These are phyloP conservation scores for Atta texana DNA, from an alignment of 1,140 invertebrate species.

Conservation along the genomic window DNA sequence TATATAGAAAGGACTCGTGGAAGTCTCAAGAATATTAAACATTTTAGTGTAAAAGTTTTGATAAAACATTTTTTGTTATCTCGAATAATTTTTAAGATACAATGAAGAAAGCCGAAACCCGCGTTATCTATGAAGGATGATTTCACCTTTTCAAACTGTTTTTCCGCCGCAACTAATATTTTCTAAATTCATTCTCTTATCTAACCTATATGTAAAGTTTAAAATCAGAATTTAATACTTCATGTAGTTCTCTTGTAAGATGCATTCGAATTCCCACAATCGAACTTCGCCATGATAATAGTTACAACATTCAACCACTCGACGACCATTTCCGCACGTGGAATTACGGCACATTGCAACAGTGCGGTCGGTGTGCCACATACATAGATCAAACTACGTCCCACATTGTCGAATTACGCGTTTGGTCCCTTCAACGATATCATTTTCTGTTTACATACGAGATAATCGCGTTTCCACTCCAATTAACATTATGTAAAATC, in stretches of 20 bases:
- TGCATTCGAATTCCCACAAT: neutral
- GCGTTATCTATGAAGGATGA: too few relatives aligned
- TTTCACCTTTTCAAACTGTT: too few relatives aligned
- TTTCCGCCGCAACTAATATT: too few relatives aligned
- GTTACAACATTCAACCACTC: conserved; percentile 46
- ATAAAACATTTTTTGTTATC: too few relatives aligned
- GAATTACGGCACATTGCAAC: conserved; percentile 44
- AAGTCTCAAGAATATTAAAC: too few relatives aligned
- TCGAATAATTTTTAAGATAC: too few relatives aligned
- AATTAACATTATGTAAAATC: conserved; percentile 54
- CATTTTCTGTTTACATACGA: conserved; percentile 56
- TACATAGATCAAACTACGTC: conserved; percentile 37
- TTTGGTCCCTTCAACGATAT: conserved; percentile 57
- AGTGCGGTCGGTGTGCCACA: conserved; percentile 38
- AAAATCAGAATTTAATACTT: too few relatives aligned
- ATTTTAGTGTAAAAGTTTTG: too few relatives aligned
- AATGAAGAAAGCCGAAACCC: too few relatives aligned
- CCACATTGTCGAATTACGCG: conserved; percentile 47
- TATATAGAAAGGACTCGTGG: too few relatives aligned
- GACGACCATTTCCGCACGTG: conserved; percentile 41
- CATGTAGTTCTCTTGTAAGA: neutral
- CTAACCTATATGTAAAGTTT: too few relatives aligned
- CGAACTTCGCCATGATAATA: conserved; percentile 30
- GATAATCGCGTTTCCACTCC: conserved; percentile 54
- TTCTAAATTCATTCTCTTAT: too few relatives aligned